Base-by-base conservation (phyloP, 2,888 invertebrate genomes). In the Campaea margaritaria region DNA sequence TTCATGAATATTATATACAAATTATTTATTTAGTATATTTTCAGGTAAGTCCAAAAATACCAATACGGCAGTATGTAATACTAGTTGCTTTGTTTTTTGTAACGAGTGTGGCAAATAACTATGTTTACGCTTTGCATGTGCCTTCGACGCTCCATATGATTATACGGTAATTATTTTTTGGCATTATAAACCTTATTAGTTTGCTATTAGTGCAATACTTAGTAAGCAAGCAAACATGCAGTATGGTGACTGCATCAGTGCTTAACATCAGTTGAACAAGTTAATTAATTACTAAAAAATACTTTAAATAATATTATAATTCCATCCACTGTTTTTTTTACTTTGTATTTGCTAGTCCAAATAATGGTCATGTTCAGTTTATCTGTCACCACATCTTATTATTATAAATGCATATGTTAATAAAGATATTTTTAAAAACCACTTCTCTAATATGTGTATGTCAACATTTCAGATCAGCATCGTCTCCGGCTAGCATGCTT, bases 61-160 rank as follows among this genome's bases (percentile, higher is more conserved):
- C 92, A 15, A 52, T 91, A 45, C 78, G 72, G 61, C 85, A 91
- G 64, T 92, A 92, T 79, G 72, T 81, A 50, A 75, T 88, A 57
- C 76, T 92, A 51, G 85, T 91, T 13, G 70, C 78, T 59, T 82
- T 92, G 58, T 92, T 89, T 84, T 92, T 92, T 72, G 61, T 89
- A 39, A 89, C 91, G 27, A 90, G 87, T 76, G 88, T 90, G 64
- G 86, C 89, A 21, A 92, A 91, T 81, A 92, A 92, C 65, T 92
- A 90, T 86, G 92, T 90, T 16, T 92, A 91, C 67, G 79, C 84
- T 68, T 83, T 92, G 82, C 89, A 92, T 88, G 91, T 92, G 63
- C 91, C 91, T 60, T 87, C 92, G 7, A 92, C 92, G 0, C 78
- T 92, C 49, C 92, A 92, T 75, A 92, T 91, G 91, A 91, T 92